Evolutionary conservation across 2,113 vertebrate species (phyloP), one percentile per base, ranked within the genome.

Genomic region (Callipepla squamata): DNA sequence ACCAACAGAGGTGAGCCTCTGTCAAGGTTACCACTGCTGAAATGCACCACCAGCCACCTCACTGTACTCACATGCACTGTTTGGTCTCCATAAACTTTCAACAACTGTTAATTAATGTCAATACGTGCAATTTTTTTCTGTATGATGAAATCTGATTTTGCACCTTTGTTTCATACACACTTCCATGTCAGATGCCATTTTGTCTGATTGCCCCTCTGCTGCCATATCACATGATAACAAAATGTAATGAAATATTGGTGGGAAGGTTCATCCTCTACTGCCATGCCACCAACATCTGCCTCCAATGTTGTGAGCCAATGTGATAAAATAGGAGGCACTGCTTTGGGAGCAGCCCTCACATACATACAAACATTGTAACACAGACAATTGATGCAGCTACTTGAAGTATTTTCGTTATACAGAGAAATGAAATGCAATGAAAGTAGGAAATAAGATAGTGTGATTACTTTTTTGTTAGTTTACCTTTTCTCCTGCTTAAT

Each of bases 351-450:
- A 57, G 17, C 30, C 30, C 30, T 57, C 53, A 32, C 28, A 48
- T 65, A 70, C 89, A 74, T 94, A 81, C 38, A 94, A 75, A 90
- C 66, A 48, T 51, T 15, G n/a, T 84, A 84, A 93, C 65, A 94
- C 88, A 92, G 70, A 3, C 17, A 89, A 76, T 83, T 78, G 77
- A 91, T 94, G 42, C 45, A 87, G 87, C 47, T 91, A 36, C 78
- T 87, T 82, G 82, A 92, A 95, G 92, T 89, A 38, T 50, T 78
- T 62, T 62, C n/a, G 63, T 66, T 80, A 55, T 22, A 10, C 78
- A 66, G 62, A 81, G 62, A 81, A 18, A 63, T 76, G 79, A 36
- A 36, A 36, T 83, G 36, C 62, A 69, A 26, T 69, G 73, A 80
- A 92, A 12, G 25, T 40, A 74, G 50, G 45, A 87, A 95, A 89